Percentiles rank a stretch among this genome's conserved stretches.
Conservation (phyloP, 1,140 invertebrate genomes). For the Zophobas atratus region DNA sequence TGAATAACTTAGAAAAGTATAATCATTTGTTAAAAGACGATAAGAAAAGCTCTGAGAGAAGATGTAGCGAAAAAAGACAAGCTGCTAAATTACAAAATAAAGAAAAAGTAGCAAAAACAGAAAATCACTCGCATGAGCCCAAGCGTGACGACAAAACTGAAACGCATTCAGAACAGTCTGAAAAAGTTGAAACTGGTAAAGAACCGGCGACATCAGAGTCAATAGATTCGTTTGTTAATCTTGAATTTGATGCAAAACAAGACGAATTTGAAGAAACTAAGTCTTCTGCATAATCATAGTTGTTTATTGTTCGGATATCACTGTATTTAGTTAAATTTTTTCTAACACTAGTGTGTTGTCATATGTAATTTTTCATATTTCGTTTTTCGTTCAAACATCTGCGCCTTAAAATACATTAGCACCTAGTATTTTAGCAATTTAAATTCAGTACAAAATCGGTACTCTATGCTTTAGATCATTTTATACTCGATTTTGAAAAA, state of each 20-base stretch:
- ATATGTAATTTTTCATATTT: slow-evolving; percentile 5
- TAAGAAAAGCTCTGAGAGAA: slow-evolving; percentile 60
- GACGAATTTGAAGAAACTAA: slow-evolving; percentile 45
- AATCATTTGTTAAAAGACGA: slow-evolving; percentile 79
- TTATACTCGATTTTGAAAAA: no score
- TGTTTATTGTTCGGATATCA: neutral
- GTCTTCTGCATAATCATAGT: slow-evolving; percentile 7
- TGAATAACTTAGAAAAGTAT: slow-evolving; percentile 91
- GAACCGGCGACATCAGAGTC: slow-evolving; percentile 57
- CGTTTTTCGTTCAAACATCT: slow-evolving; percentile 12
- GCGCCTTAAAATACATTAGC: no score
- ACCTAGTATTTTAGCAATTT: no score
- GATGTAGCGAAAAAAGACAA: slow-evolving; percentile 33
- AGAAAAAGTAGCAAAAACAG: slow-evolving; percentile 53
- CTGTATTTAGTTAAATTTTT: neutral
- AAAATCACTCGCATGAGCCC: neutral
- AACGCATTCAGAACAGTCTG: slow-evolving; percentile 4
- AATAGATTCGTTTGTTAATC: slow-evolving; percentile 61
- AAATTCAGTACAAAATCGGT: no score
- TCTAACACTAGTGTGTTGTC: slow-evolving; percentile 7
- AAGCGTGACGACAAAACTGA: slow-evolving; percentile 12
- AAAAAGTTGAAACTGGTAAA: slow-evolving; percentile 42
- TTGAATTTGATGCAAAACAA: slow-evolving; percentile 58
- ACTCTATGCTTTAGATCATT: no score
- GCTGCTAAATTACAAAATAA: slow-evolving; percentile 49